A percentile compares a stretch with the other conserved stretches of the same genome.
These are phyloP conservation scores for Cataglyphis altisquamis DNA, from an alignment of 2,888 invertebrate species.

Conservation along the genomic window DNA sequence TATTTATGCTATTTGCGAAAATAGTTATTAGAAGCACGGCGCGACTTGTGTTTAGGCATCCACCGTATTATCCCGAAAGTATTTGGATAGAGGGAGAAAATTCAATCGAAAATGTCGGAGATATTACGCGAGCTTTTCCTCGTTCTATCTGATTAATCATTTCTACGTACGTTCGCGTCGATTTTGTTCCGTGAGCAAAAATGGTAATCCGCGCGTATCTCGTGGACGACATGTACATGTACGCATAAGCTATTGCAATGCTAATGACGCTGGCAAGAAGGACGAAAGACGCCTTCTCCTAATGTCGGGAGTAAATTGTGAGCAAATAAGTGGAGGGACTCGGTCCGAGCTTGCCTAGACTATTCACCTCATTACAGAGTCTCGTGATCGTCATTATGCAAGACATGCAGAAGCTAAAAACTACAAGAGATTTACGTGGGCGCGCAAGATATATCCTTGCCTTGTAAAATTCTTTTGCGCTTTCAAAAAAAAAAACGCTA, in stretches of 20 bases:
- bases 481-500: constrained; percentile 29
- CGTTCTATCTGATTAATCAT: not conserved
- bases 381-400: constrained; percentile 19
- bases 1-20: not conserved
- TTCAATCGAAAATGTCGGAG: not conserved
- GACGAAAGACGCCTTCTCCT: constrained; percentile 61
- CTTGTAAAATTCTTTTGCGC: constrained; percentile 1
- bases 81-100: not conserved
- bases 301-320: constrained; percentile 72
- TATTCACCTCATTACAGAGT: constrained; percentile 77
- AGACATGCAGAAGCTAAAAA: not conserved
- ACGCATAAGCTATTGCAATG: constrained; percentile 65
- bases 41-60: not conserved
- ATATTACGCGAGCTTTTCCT: not conserved
- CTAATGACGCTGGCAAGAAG: constrained; percentile 65
- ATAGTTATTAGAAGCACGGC: constrained; percentile 15
- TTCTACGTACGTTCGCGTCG: not conserved
- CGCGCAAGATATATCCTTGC: constrained; percentile 4
- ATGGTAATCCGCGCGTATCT: constrained; percentile 1
- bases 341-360: constrained; percentile 73
- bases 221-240: not conserved
- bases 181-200: constrained; percentile 12
- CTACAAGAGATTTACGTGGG: not conserved
- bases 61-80: not conserved
- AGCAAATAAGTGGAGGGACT: constrained; percentile 82